phyloP scores from a whole-genome alignment of 2,113 vertebrate genomes.

The Galbula dea region DNA sequence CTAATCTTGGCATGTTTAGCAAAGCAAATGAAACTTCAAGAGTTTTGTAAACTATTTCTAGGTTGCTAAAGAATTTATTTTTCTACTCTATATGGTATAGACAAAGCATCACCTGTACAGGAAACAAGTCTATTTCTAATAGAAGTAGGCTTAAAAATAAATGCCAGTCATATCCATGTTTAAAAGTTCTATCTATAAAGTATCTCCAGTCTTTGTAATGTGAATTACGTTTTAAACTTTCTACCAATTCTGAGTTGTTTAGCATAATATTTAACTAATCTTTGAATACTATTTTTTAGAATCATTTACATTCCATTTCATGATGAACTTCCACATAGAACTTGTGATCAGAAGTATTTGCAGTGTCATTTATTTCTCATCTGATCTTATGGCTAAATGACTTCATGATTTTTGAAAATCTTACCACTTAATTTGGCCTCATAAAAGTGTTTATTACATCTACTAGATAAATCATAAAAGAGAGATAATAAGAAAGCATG shows the following conservation, averaged over 20 bases:
- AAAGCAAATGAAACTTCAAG: conserved; percentile 77
- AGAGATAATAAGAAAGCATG: not conserved
- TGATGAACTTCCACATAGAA: conserved; percentile 4
- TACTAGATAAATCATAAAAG: conserved; percentile 13
- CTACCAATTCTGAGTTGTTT: conserved; percentile 34
- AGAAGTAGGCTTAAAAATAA: conserved; percentile 74
- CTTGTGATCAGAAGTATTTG: conserved; percentile 6
- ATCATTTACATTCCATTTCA: conserved; percentile 57
- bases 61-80: conserved; percentile 85
- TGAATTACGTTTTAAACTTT: conserved; percentile 70
- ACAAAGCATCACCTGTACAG: conserved; percentile 80
- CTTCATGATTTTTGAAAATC: conserved; percentile 5
- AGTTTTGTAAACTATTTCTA: conserved; percentile 85
- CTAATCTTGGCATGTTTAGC: conserved; percentile 77
- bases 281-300: conserved; percentile 52
- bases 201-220: conserved; percentile 69
- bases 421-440: conserved; percentile 38
- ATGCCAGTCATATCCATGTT: conserved; percentile 70
- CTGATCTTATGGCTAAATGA: conserved; percentile 14
- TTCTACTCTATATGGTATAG: conserved; percentile 83
- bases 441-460: conserved; percentile 12
- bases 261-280: conserved; percentile 48
- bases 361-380: conserved; percentile 16
- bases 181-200: conserved; percentile 64
- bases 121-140: conserved; percentile 76